These are phyloP conservation scores for Meghimatium bilineatum DNA, from an alignment of 2,888 invertebrate species.

Conservation along the genomic window DNA sequence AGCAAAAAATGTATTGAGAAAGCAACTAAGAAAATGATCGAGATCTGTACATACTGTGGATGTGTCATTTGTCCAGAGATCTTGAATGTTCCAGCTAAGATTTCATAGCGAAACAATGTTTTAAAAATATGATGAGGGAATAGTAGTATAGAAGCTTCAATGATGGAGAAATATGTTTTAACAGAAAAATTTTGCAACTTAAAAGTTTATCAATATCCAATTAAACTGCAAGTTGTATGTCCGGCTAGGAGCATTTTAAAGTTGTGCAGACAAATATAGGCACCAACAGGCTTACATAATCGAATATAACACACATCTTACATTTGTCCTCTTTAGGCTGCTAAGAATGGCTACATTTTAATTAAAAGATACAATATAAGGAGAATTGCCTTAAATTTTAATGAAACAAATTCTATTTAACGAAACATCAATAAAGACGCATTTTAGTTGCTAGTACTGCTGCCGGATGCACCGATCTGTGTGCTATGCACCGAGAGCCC, in stretches of 20 bases:
- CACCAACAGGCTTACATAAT: not conserved
- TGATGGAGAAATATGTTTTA: no score
- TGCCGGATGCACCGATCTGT: no score
- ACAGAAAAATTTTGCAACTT: not conserved
- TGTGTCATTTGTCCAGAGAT: not conserved
- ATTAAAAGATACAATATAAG: not conserved
- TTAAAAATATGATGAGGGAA: not conserved
- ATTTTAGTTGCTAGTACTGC: no score
- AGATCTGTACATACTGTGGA: slow-evolving; percentile 3
- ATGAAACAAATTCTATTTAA: no score
- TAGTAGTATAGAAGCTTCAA: not conserved
- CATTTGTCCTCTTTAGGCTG: slow-evolving; percentile 13
- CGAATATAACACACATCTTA: not conserved
- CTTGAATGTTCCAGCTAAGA: slow-evolving; percentile 13
- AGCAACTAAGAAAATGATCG: not conserved
- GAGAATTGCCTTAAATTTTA: no score
- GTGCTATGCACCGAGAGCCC: no score
- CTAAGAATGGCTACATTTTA: not conserved
- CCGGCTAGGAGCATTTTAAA: not conserved
- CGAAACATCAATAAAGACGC: no score
- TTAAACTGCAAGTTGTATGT: no score
- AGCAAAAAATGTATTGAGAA: not conserved
- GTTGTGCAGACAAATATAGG: not conserved
- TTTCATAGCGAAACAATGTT: not conserved
- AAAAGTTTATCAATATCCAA: not conserved